Base-by-base conservation (phyloP, 2,888 invertebrate genomes). In the Caenorhabditis sulstoni region DNA sequence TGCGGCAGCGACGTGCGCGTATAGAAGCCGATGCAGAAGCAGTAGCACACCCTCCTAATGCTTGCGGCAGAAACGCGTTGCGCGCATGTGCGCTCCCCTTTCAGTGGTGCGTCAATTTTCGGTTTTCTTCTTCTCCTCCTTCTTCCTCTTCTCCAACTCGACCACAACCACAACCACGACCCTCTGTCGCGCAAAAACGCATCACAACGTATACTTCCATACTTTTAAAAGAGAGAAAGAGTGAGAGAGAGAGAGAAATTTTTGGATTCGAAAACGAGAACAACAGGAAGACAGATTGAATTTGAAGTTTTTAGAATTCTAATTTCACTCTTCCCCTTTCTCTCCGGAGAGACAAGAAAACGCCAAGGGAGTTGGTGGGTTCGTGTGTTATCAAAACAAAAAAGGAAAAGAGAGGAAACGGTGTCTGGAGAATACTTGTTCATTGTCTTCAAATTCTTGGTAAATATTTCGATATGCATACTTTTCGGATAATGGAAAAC, bases 31-130 rank as follows among this genome's bases (percentile, higher is more conserved):
- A 53, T 53, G 53, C 14, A 57, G 57, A 57, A 57, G 55, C 55
- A 20, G 35, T 37, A 29, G 29, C 29, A 29, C 29, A 29, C 29
- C 29, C 29, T 29, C 29, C 29, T 29, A 9, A 18, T 16, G 8
- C 50, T 23, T 23, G 57, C 41, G 41, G 41, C 53, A 49, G 12
- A 47, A 47, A 47, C 29, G 49, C 35, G 53, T 53, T 53, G 53
- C 57, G 57, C 57, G n/a, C 14, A 9, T 53, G 53, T 39, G 57
- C 57, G n/a, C 14, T 20, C 53, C 57, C 57, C 39, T 57, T 57
- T 57, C 41, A 57, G 41, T 57, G 57, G 57, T 57, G 20, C 57
- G 57, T 57, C 57, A 57, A 57, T 57, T 57, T 57, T 57, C 41
- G 57, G 57, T 57, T 57, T 41, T 41, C 22, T 57, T 23, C 37